Evolutionary conservation across 2,888 invertebrate genomes (phyloP).

Genomic region (Lingula anatina): DNA sequence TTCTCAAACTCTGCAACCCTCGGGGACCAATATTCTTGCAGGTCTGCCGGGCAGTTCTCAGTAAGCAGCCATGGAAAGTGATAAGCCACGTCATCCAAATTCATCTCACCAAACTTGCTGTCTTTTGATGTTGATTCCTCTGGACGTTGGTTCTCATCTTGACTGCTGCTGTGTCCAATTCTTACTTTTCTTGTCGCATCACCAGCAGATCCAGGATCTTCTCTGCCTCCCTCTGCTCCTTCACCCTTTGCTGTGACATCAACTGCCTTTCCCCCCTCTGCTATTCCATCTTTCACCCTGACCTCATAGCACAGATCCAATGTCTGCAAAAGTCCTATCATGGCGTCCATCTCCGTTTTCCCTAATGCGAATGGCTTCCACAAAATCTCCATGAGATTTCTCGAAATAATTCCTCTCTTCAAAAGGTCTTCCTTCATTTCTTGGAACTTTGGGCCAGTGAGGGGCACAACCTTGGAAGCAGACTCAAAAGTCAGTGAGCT

Average conservation of each 20-base stretch:
- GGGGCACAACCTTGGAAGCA: no score
- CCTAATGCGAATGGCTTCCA: constrained; percentile 30
- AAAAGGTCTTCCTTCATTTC: constrained; percentile 29
- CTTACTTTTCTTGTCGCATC: no score
- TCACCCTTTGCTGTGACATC: no score
- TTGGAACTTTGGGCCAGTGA: no score
- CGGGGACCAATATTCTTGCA: constrained; percentile 24
- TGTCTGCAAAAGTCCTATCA: constrained; percentile 33
- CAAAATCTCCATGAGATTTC: constrained; percentile 28
- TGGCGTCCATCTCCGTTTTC: constrained; percentile 26
- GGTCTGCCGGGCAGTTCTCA: constrained; percentile 17
- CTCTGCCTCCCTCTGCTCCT: no score
- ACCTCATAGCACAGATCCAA: constrained; percentile 41
- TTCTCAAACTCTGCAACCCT: constrained; percentile 13
- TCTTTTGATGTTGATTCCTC: no score
- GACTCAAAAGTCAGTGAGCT: constrained; percentile 26
- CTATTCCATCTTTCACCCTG: no score
- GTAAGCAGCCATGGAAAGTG: constrained; percentile 41
- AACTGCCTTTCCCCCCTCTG: no score
- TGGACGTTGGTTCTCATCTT: no score
- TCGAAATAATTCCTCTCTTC: constrained; percentile 28
- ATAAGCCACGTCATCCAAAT: constrained; percentile 23
- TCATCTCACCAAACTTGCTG: constrained; percentile 15
- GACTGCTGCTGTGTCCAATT: no score
- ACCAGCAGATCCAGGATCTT: no score